Percentiles rank a stretch among this genome's conserved stretches.
These are phyloP conservation scores for Propithecus coquereli DNA, from an alignment of 2,113 vertebrate genomes.

Conservation along the genomic window DNA sequence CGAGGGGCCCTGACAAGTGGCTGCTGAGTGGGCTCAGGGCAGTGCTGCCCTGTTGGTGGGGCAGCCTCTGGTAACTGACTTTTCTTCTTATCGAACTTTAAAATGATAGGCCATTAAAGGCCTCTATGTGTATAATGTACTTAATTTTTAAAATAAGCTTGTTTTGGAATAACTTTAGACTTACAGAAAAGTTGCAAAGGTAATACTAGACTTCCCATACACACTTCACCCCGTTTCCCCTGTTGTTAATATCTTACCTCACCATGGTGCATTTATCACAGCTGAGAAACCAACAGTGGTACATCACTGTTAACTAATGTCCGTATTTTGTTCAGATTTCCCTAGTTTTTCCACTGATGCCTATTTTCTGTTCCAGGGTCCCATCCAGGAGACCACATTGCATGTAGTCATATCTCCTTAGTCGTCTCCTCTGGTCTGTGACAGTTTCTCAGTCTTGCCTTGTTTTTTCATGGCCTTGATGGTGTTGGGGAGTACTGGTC, in stretches of 20 bases:
- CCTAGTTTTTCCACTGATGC: background rate
- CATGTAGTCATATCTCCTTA: background rate
- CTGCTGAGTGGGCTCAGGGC: background rate
- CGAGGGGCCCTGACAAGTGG: background rate
- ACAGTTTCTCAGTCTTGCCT: background rate
- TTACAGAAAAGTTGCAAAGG: background rate
- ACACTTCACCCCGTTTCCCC: background rate
- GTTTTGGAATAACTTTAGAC: background rate
- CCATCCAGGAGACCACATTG: background rate
- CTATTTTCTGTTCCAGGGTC: background rate
- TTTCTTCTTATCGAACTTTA: background rate
- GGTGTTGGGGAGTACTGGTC: background rate
- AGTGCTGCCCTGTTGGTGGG: rapidly evolving
- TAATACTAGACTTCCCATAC: background rate
- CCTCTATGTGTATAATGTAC: background rate
- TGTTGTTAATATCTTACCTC: background rate
- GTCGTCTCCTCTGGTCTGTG: background rate
- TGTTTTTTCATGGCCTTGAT: background rate
- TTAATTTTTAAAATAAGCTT: background rate
- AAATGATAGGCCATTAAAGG: background rate
- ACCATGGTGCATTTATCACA: background rate
- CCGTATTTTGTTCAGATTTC: no score
- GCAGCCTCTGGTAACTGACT: background rate
- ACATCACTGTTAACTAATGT: background rate
- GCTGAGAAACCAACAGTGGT: background rate